Conservation (phyloP, 2,113 vertebrate species). For the Orientallactaga bullata region DNA sequence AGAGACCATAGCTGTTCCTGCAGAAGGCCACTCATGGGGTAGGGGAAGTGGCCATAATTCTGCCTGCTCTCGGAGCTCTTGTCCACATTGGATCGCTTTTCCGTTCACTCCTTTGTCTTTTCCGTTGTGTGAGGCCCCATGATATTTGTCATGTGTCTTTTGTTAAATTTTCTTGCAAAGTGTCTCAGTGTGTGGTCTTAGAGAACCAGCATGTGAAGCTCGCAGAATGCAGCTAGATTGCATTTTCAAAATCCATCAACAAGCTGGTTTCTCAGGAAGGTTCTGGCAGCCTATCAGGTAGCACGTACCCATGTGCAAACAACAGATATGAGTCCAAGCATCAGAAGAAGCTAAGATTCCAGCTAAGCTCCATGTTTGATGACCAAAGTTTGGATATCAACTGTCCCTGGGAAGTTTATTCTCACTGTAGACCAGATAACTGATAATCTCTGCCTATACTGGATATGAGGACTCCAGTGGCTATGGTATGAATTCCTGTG, state of each 20-base stretch:
- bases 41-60: background rate
- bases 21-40: background rate
- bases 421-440: background rate
- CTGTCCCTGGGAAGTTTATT: background rate
- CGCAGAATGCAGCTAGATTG: conserved; percentile 41
- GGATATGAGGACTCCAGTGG: background rate
- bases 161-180: conserved; percentile 70
- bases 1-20: background rate
- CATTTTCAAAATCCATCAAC: conserved; percentile 63
- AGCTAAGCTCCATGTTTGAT: background rate
- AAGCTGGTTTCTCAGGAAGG: conserved; percentile 49
- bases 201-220: conserved; percentile 42
- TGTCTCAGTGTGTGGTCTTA: conserved; percentile 60
- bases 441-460: background rate
- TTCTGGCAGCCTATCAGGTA: conserved; percentile 7
- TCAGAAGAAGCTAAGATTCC: background rate
- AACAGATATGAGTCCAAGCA: conserved; percentile 1
- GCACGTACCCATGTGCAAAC: conserved; percentile 1
- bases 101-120: conserved; percentile 42
- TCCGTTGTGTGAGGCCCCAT: conserved; percentile 40
- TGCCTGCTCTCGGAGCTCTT: background rate
- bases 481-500: background rate
- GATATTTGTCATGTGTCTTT: conserved; percentile 74
- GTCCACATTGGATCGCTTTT: background rate
- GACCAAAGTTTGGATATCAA: background rate